Evolutionary conservation across 2,113 vertebrate species (phyloP).

Genomic region (Dromaius novaehollandiae): DNA sequence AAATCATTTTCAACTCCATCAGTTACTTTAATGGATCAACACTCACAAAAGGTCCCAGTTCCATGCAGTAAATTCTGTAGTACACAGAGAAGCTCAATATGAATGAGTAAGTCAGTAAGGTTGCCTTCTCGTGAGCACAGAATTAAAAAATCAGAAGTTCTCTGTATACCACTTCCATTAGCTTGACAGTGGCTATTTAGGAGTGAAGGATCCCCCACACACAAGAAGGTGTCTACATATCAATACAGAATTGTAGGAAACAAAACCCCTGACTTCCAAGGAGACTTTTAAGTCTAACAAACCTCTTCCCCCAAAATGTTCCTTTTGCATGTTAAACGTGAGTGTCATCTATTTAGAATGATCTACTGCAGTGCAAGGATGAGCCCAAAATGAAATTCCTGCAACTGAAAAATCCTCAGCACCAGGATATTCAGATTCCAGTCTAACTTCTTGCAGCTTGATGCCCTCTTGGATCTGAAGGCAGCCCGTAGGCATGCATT

Average conservation of each 20-base stretch:
- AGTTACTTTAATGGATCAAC: neutral
- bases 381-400: neutral
- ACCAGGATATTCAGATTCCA: neutral
- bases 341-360: neutral
- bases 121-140: neutral
- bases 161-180: neutral
- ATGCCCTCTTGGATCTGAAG: neutral
- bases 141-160: neutral
- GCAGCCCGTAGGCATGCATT: neutral
- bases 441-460: fast-evolving
- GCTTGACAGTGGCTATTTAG: neutral
- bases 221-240: neutral
- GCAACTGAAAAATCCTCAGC: neutral
- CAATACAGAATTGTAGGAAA: neutral
- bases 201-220: neutral
- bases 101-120: neutral
- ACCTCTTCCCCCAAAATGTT: neutral
- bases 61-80: neutral
- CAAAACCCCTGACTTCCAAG: neutral
- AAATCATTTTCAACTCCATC: neutral
- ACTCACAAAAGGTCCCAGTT: neutral
- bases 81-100: neutral
- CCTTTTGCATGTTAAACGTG: neutral
- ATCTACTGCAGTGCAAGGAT: neutral
- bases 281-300: neutral